Base-by-base conservation (phyloP, 2,113 vertebrate genomes). In the Eonycteris spelaea region DNA sequence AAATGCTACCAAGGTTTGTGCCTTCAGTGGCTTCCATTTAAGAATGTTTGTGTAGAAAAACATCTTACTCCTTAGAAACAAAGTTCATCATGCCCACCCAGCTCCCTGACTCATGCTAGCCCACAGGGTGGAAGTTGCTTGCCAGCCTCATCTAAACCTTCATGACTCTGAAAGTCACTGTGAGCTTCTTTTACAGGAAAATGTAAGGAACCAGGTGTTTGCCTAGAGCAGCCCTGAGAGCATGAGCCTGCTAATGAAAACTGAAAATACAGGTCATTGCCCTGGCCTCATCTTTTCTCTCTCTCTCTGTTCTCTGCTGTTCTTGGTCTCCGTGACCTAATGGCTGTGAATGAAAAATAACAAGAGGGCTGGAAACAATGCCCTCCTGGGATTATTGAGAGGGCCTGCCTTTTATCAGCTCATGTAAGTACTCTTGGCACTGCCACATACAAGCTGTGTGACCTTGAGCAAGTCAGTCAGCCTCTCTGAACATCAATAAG, bases 161-260 rank as follows among this genome's bases (percentile, higher is more conserved):
- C 30, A 11, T 0, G 3, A 43, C n/a, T 85, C 80, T 63, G 45
- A 87, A 93, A 95, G 57, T 90, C 87, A 79, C 67, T 1, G 4
- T 12, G 12, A 83, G 38, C 33, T 75, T 79, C 79, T 53, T 82
- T 51, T 6, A 61, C 22, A 57, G 65, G 65, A 77, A 95, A 95
- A 79, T 33, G 35, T 70, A 90, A 95, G 45, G 73, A 96, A n/a
- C 45, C 91, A 92, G 79, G 77, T 82, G 24, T 92, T 85, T 90
- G 38, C 63, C 74, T 83, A 90, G 73, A 96, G 67, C 80, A 51
- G 80, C n/a, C 61, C 78, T 61, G 28, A 86, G 33, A 92, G 48
- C 8, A 1, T 4, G 11, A 65, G 22, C 11, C 61, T 70, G 7
- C 26, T 95, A 92, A 94, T 59, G 59, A 94, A 83, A 83, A 79